Percentiles rank a stretch among this genome's conserved stretches.
These are phyloP conservation scores for Melikaiella ostensackeni DNA, from an alignment of 2,888 invertebrate species.

Conservation along the genomic window DNA sequence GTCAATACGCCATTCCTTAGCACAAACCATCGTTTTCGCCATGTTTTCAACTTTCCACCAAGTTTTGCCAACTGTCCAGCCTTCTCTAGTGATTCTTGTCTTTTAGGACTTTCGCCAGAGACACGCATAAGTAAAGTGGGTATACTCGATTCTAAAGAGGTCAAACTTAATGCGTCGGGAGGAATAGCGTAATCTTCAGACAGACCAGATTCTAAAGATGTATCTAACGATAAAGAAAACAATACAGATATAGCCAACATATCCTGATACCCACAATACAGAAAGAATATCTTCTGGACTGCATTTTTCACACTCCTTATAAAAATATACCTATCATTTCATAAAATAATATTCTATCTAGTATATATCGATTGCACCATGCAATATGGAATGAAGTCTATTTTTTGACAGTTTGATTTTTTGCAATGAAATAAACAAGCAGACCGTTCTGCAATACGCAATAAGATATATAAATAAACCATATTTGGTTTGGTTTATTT, in stretches of 20 bases:
- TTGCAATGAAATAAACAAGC: too few species aligned
- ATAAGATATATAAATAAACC: too few species aligned
- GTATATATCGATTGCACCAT: too few species aligned
- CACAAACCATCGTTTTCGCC: conserved; percentile 98
- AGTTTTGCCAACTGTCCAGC: conserved; percentile 92
- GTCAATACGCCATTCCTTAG: conserved; percentile 94
- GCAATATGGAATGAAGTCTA: too few species aligned
- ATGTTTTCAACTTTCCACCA: conserved; percentile 97
- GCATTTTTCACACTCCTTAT: too few species aligned
- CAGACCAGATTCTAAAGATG: conserved; percentile 94
- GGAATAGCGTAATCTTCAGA: conserved; percentile 98
- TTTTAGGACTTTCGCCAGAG: conserved; percentile 79
- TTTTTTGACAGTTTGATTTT: too few species aligned
- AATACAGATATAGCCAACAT: conserved; percentile 3
- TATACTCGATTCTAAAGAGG: conserved; percentile 87
- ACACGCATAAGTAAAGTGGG: conserved; percentile 82
- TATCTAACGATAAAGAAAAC: conserved; percentile 81
- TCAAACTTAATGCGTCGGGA: conserved; percentile 93
- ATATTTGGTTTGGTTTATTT: too few species aligned
- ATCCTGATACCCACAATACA: too few species aligned
- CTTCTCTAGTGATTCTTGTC: conserved; percentile 91
- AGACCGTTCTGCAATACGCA: too few species aligned
- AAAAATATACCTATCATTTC: too few species aligned
- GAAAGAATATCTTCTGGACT: too few species aligned
- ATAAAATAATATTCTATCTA: too few species aligned